Percentiles rank a stretch among this genome's conserved stretches.
Conservation (phyloP, 2,888 invertebrate genomes). For the Volucella inanis region DNA sequence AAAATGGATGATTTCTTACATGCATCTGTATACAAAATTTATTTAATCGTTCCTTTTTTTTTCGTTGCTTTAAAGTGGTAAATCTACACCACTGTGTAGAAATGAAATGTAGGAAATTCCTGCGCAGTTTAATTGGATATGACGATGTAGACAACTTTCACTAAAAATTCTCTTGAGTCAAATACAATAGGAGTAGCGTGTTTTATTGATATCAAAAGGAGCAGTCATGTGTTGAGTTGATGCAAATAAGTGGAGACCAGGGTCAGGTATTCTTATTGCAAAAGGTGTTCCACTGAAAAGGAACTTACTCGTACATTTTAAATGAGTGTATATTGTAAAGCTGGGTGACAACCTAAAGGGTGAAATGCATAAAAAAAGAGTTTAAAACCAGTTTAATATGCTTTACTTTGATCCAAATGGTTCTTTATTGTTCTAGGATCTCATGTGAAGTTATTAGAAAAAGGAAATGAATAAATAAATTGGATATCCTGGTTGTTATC, state of each 20-base stretch:
- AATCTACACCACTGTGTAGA: constrained; percentile 22
- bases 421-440: constrained; percentile 51
- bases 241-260: constrained; percentile 28
- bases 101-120: constrained; percentile 23
- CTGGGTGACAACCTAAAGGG: constrained; percentile 54
- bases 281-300: background rate
- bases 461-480: constrained; percentile 29
- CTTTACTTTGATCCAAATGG: constrained; percentile 57
- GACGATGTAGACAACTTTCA: constrained; percentile 53
- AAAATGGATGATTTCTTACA: too few relatives aligned
- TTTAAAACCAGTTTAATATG: constrained; percentile 47
- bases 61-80: too few relatives aligned
- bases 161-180: constrained; percentile 55
- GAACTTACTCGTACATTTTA: constrained; percentile 15
- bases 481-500: constrained; percentile 24
- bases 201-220: constrained; percentile 41
- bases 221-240: constrained; percentile 24
- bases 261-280: background rate
- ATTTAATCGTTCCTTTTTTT: too few relatives aligned
- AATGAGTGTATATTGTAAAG: constrained; percentile 48
- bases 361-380: constrained; percentile 35
- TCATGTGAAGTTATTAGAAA: constrained; percentile 47
- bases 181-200: constrained; percentile 47
- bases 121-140: constrained; percentile 54
- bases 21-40: too few relatives aligned